Conservation (phyloP, 2,888 invertebrate genomes). For the Pharmacophagus antenor region DNA sequence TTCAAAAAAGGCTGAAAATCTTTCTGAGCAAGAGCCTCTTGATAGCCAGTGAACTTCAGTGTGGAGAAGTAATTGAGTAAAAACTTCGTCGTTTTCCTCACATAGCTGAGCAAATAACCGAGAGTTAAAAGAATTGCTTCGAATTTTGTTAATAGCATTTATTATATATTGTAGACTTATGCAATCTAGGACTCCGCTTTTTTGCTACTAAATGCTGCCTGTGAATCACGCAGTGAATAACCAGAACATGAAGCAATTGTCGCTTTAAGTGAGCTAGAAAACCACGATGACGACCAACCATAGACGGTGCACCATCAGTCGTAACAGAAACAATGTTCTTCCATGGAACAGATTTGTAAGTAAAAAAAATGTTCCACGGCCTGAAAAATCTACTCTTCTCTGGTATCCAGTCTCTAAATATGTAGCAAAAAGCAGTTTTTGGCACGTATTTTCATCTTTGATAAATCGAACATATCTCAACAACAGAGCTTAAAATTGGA, state of each 20-base stretch:
- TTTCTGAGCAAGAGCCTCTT: slow-evolving; percentile 31
- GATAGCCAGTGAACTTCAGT: slow-evolving; percentile 36
- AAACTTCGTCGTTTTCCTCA: slow-evolving; percentile 34
- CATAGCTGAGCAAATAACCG: slow-evolving; percentile 33
- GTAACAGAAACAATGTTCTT: neutral
- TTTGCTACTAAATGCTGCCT: slow-evolving; percentile 28
- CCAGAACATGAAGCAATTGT: neutral
- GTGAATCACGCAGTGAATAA: slow-evolving; percentile 4
- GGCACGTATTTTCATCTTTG: no score
- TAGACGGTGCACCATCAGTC: neutral
- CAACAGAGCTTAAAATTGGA: no score
- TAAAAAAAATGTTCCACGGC: no score
- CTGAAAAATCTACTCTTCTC: no score
- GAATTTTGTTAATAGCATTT: slow-evolving; percentile 32
- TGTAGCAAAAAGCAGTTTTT: no score
- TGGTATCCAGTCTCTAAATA: no score
- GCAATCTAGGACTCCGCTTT: slow-evolving; percentile 25
- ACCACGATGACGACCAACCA: neutral
- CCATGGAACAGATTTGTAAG: neutral
- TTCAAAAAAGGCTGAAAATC: slow-evolving; percentile 26
- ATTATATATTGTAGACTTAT: slow-evolving; percentile 32
- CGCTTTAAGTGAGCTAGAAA: neutral
- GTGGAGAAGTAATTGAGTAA: slow-evolving; percentile 35
- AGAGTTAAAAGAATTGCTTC: slow-evolving; percentile 34
- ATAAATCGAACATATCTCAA: no score